Evolutionary conservation across 35 echinoderm and acorn worm genomes (phyloP), one percentile per base, ranked within the genome.

Genomic region (Apostichopus parvimensis): DNA sequence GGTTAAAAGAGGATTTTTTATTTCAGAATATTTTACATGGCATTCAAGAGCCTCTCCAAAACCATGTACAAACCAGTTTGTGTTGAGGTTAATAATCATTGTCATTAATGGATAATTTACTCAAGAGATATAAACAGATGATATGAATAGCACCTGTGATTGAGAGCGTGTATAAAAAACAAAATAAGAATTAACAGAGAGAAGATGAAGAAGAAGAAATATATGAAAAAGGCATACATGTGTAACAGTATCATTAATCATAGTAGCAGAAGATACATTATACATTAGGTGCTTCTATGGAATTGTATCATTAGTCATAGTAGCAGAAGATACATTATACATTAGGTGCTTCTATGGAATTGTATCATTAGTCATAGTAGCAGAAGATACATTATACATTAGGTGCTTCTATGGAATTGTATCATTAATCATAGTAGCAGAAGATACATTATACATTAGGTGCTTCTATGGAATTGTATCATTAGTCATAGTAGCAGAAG

Each of bases 11-110:
- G 84, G 62, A 87, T 65, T 87, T 82, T 82, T 64, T 87, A 87
- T 87, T 87, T 87, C 84, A 87, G 84, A 87, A 87, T 87, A 87
- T 87, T 65, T 87, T 87, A 87, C 85, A 87, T 87, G 85, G 85
- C 85, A 87, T 87, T 79, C 55, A 87, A 87, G 85, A 66, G 85
- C 85, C 85, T 87, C 85, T 87, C 57, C 85, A 87, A 65, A 87
- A 87, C 85, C 85, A 87, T 87, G 79, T 82, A 82, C 79, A 82
- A 82, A 82, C 79, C 79, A 45, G 64, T 68, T 11, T 68, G 64
- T 68, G 64, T 68, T 68, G 64, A 68, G 64, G 11, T 68, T 68
- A 68, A 68, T 68, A 68, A 68, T 68, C 64, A 68, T 68, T 68
- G 64, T 8, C 64, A 68, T 68, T 68, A 68, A 68, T 68, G 64